Conservation (phyloP, 2,797 vertebrate species). For the Hippopotamyrus pictus region DNA sequence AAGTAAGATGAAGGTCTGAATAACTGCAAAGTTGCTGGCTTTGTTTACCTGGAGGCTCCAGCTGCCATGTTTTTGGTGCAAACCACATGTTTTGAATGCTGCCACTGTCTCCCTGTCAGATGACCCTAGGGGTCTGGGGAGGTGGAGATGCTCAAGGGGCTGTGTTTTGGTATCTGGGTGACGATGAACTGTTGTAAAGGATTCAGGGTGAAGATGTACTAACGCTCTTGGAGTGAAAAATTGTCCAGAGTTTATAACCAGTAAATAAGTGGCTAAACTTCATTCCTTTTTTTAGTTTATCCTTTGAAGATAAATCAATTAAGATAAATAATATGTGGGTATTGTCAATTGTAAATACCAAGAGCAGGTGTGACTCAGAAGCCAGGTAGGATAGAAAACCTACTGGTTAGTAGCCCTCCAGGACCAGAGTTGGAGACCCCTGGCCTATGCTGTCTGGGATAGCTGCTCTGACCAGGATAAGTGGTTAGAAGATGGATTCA, state of each 20-base stretch:
- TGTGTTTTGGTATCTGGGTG: background rate
- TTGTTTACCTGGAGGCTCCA: slow-evolving; percentile 19
- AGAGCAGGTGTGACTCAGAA: too few relatives aligned
- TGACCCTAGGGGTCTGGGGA: background rate
- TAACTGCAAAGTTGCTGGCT: background rate
- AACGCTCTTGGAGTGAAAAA: background rate
- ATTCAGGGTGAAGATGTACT: background rate
- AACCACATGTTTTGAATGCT: slow-evolving; percentile 14
- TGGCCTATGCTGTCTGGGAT: background rate
- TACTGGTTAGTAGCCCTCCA: too few relatives aligned
- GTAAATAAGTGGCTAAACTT: background rate
- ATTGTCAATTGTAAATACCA: too few relatives aligned
- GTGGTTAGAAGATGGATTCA: background rate
- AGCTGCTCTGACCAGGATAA: background rate
- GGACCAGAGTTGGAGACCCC: too few relatives aligned
- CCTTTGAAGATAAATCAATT: background rate
- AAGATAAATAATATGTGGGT: too few relatives aligned
- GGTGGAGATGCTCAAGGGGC: background rate
- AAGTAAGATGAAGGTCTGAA: background rate
- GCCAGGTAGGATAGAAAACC: too few relatives aligned
- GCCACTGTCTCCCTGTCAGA: background rate
- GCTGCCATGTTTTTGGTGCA: slow-evolving; percentile 41
- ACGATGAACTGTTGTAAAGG: background rate
- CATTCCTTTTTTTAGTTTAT: background rate
- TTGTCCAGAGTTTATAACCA: background rate